These are phyloP conservation scores for Pollenia labialis DNA, from an alignment of 2,888 invertebrate genomes.

Conservation along the genomic window DNA sequence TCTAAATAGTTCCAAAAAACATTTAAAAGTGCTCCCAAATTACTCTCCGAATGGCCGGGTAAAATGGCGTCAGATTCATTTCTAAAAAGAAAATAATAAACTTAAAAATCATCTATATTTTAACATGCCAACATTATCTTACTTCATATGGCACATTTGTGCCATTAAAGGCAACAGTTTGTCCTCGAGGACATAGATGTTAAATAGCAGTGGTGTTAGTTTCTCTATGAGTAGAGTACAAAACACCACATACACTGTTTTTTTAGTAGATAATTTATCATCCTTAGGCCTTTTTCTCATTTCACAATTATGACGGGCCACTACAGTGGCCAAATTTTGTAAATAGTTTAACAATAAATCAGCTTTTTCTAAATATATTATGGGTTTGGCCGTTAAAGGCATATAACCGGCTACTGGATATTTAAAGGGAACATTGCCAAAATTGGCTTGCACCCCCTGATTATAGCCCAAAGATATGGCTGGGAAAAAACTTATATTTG, in stretches of 20 bases:
- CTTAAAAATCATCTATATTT: background rate
- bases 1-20: slow-evolving; percentile 83
- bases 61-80: slow-evolving; percentile 77
- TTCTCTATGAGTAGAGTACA: slow-evolving; percentile 86
- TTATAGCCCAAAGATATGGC: slow-evolving; percentile 91
- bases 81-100: slow-evolving; percentile 53
- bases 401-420: slow-evolving; percentile 88
- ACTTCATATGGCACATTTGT: slow-evolving; percentile 77
- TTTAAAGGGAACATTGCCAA: slow-evolving; percentile 88
- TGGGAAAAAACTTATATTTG: slow-evolving; percentile 91
- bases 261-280: slow-evolving; percentile 78
- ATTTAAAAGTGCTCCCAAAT: slow-evolving; percentile 80
- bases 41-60: slow-evolving; percentile 79
- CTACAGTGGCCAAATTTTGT: slow-evolving; percentile 80
- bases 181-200: slow-evolving; percentile 89
- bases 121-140: slow-evolving; percentile 35
- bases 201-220: slow-evolving; percentile 86
- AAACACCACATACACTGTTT: slow-evolving; percentile 86
- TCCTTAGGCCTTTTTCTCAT: slow-evolving; percentile 75
- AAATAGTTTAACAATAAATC: slow-evolving; percentile 81
- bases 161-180: slow-evolving; percentile 86
- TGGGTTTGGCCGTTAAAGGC: slow-evolving; percentile 87
- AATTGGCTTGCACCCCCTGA: slow-evolving; percentile 91
- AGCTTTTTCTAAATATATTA: slow-evolving; percentile 78
- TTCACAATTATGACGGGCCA: slow-evolving; percentile 79